A percentile compares a stretch with the other conserved stretches of the same genome.
These are phyloP conservation scores for Metacarcinus magister DNA, from an alignment of 2,888 invertebrate species.

Conservation along the genomic window DNA sequence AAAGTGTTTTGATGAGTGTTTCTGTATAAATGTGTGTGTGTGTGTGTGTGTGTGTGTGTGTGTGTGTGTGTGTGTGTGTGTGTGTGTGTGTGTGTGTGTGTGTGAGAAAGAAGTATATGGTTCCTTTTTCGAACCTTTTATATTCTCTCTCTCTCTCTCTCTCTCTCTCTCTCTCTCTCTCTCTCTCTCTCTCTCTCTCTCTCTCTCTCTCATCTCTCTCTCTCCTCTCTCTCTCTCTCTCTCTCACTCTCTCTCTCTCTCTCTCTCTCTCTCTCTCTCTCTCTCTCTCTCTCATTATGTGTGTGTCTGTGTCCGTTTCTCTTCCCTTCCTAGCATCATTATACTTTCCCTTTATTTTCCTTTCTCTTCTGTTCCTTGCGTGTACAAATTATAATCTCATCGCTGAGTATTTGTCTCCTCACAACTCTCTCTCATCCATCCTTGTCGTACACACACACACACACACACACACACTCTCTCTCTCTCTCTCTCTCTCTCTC, in stretches of 20 bases:
- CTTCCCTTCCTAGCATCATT: too few relatives aligned
- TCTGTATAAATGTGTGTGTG: background rate
- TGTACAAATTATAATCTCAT: background rate
- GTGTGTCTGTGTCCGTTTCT: too few relatives aligned
- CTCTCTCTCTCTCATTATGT: conserved; percentile 7
- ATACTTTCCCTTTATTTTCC: background rate
- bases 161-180: background rate
- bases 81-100: conserved; percentile 20
- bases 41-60: conserved; percentile 26
- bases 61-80: conserved; percentile 20
- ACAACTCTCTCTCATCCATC: too few relatives aligned
- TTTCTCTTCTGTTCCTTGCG: background rate
- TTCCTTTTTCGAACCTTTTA: background rate
- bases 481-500: conserved; percentile 39
- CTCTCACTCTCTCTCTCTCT: background rate
- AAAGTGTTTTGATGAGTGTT: background rate
- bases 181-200: background rate
- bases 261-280: background rate
- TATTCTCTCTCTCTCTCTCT: background rate
- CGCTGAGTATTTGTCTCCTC: background rate
- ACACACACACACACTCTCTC: background rate
- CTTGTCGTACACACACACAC: too few relatives aligned
- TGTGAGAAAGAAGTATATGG: background rate
- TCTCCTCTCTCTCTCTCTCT: background rate
- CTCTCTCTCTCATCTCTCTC: too few relatives aligned